A percentile compares a stretch with the other conserved stretches of the same genome.
Conservation (phyloP, 37 sponge, comb jelly and placozoan species). For the Sycon ciliatum region DNA sequence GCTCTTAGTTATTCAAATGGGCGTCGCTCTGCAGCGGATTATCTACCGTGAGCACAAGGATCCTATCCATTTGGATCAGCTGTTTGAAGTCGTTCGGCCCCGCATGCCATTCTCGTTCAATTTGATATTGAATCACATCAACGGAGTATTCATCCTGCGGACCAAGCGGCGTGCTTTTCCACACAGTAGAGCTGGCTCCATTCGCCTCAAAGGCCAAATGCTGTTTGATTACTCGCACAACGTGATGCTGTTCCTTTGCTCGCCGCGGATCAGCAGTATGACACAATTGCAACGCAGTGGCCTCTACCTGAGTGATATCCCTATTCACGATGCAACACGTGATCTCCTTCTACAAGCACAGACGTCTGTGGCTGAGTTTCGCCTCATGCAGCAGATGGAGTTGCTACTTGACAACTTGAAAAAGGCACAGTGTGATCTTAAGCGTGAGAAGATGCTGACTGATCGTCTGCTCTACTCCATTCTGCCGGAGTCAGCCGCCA, state of each 20-base stretch:
- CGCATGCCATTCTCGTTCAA: slow-evolving; percentile 46
- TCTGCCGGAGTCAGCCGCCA: slow-evolving; percentile 54
- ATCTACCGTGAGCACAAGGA: not conserved
- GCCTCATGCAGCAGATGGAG: slow-evolving; percentile 37
- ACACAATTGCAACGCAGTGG: slow-evolving; percentile 44
- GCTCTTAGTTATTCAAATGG: slow-evolving; percentile 41
- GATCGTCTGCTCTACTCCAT: slow-evolving; percentile 60
- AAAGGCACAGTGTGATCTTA: slow-evolving; percentile 34
- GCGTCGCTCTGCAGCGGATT: slow-evolving; percentile 43
- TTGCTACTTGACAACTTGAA: slow-evolving; percentile 38
- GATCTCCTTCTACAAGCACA: slow-evolving; percentile 49
- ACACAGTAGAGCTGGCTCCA: not conserved
- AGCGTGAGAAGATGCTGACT: slow-evolving; percentile 48
- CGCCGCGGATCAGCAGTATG: slow-evolving; percentile 44
- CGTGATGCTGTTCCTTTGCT: slow-evolving; percentile 46
- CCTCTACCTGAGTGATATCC: slow-evolving; percentile 64
- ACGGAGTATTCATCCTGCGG: slow-evolving; percentile 60
- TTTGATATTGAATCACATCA: slow-evolving; percentile 53
- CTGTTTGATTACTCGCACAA: slow-evolving; percentile 19
- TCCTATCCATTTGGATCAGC: not conserved
- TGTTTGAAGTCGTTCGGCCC: slow-evolving; percentile 57
- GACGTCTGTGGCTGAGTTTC: slow-evolving; percentile 43
- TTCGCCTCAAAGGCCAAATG: slow-evolving; percentile 70
- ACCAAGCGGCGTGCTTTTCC: not conserved
- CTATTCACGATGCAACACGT: slow-evolving; percentile 51